Percentiles rank a stretch among this genome's conserved stretches.
Evolutionary conservation across 2,888 invertebrate species (phyloP).

Genomic region (Digitonthophagus gazella): DNA sequence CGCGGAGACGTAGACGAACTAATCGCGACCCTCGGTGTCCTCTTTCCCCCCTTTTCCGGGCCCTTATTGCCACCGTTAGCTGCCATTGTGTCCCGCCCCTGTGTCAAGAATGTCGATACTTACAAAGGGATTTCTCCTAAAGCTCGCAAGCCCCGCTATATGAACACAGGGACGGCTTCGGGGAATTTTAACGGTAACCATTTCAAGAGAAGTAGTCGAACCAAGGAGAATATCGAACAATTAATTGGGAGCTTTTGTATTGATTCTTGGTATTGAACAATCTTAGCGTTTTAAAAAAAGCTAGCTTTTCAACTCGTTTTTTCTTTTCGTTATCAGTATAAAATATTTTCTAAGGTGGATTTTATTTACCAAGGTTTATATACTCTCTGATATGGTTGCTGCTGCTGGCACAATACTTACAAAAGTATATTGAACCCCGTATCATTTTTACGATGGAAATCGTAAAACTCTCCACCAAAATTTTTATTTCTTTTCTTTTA

Average conservation of each 20-base stretch:
- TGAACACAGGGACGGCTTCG: not conserved
- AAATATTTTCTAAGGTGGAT: not conserved
- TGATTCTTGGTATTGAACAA: too few relatives aligned
- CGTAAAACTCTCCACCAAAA: not conserved
- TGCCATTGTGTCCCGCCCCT: constrained; percentile 17
- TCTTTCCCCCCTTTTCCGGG: not conserved
- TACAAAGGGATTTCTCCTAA: constrained; percentile 19
- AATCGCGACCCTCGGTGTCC: not conserved
- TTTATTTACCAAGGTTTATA: constrained; percentile 1
- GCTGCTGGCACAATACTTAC: not conserved
- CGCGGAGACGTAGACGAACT: not conserved
- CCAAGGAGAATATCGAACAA: too few relatives aligned
- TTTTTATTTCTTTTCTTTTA: not conserved
- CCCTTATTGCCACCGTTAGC: constrained; percentile 18
- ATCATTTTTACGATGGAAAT: not conserved
- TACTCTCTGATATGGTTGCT: not conserved
- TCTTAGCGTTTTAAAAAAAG: too few relatives aligned
- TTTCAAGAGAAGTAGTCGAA: not conserved
- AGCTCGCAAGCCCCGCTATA: not conserved
- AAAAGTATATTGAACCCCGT: not conserved
- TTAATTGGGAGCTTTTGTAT: not conserved
- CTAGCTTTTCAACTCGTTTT: too few relatives aligned
- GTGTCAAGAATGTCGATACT: constrained; percentile 22
- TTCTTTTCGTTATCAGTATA: not conserved
- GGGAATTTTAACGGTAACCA: too few relatives aligned